Evolutionary conservation across 1,140 invertebrate genomes (phyloP), one percentile per base, ranked within the genome.

Genomic region (Heliconius melpomene): DNA sequence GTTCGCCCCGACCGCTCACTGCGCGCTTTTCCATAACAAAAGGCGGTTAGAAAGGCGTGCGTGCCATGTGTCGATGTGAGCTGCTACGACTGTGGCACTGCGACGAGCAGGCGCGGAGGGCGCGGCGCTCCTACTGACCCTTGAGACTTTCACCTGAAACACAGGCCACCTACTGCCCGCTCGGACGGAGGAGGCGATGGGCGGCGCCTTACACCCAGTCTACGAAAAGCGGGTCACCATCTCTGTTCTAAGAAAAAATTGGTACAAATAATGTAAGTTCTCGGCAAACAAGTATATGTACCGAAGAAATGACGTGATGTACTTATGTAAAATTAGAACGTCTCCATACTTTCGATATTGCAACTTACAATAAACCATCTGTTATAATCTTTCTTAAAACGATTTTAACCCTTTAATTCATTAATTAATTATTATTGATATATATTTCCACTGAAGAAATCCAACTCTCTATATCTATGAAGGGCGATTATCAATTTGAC

Each of bases 21-120:
- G 84, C 84, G 82, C 90, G 90, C 85, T 92, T 92, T 84, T 94
- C 93, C 93, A 94, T 94, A 91, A 91, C 91, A 93, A 84, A n/a
- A 72, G 75, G 77, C 70, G 54, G 82, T 88, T 88, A 88, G 52
- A 77, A 72, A 57, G 80, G 84, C 80, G 79, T 73, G 82, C 75
- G 83, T 82, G 85, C 81, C 89, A 91, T 88, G 84, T 85, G 85
- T 84, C 72, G 78, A 57, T 71, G 40, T 77, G 46, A 66, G 82
- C 75, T 74, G 74, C 66, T 70, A 54, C 74, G 57, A 60, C 77
- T 75, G 77, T 38, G 77, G 82, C 79, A 83, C 81, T 83, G 78
- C 83, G 84, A 86, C 90, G 90, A 87, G 90, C 87, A 88, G 88
- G 87, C 91, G 90, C 91, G 89, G 86, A 88, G 90, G 89, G 89